A percentile compares a stretch with the other conserved stretches of the same genome.
Conservation (phyloP, 2,113 vertebrate species). For the Mus spicilegus region DNA sequence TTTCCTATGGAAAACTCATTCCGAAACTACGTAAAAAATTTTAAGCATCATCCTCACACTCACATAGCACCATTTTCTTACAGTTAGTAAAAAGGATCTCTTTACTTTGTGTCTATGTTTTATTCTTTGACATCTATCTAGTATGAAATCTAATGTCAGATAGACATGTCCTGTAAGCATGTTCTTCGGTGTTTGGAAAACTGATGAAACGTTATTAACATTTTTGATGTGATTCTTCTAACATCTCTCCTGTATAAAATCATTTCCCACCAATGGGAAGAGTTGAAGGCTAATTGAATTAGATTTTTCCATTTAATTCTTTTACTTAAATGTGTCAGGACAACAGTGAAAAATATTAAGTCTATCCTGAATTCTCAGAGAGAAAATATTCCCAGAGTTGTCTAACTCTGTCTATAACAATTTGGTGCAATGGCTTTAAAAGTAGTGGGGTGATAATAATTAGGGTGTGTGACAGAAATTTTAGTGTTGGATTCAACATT, state of each 20-base stretch:
- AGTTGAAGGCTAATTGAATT: conserved; percentile 74
- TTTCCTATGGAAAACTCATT: conserved; percentile 47
- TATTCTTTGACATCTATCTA: conserved; percentile 15
- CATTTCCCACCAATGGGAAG: conserved; percentile 38
- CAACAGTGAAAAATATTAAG: conserved; percentile 70
- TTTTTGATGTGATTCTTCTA: conserved; percentile 25
- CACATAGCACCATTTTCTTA: conserved; percentile 52
- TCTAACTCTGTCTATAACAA: conserved; percentile 71
- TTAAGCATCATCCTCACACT: conserved; percentile 18
- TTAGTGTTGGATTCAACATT: conserved; percentile 61
- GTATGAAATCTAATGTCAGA: conserved; percentile 39
- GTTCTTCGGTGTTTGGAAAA: neutral
- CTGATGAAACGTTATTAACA: conserved; percentile 39
- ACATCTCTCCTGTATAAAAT: conserved; percentile 49
- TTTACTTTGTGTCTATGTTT: conserved; percentile 42
- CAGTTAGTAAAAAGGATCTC: conserved; percentile 55
- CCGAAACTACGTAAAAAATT: conserved; percentile 44
- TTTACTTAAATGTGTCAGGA: conserved; percentile 75
- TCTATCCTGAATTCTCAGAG: conserved; percentile 51
- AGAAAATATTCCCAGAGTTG: conserved; percentile 70
- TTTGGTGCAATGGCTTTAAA: conserved; percentile 66
- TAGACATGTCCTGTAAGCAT: conserved; percentile 13
- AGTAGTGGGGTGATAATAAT: conserved; percentile 74
- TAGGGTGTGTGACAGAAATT: conserved; percentile 68
- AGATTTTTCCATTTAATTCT: conserved; percentile 57